Percentiles rank a stretch among this genome's conserved stretches.
Conservation (phyloP, 2,888 invertebrate species). For the Tipula helvola region DNA sequence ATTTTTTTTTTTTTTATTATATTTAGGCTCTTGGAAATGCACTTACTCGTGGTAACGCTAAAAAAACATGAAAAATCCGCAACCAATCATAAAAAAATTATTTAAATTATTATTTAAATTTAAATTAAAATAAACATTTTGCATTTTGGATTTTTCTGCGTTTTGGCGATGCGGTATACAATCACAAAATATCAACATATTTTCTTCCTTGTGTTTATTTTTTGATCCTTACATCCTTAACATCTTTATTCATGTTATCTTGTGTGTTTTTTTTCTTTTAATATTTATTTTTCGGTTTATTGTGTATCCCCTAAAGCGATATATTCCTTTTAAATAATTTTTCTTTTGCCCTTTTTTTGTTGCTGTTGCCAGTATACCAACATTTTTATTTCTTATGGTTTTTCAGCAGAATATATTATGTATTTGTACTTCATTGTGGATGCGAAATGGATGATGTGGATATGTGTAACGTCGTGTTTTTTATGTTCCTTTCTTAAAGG, state of each 20-base stretch:
- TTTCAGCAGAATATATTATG: background rate
- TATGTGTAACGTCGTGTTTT: background rate
- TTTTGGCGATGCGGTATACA: background rate
- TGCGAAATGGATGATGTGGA: background rate
- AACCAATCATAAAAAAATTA: background rate
- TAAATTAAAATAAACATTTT: background rate
- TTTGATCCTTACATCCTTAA: background rate
- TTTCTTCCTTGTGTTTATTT: background rate
- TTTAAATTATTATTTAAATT: conserved; percentile 4
- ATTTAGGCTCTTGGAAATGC: background rate
- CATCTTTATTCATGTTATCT: background rate
- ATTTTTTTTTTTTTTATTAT: background rate
- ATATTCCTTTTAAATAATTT: background rate
- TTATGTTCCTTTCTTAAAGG: background rate
- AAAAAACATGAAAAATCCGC: background rate
- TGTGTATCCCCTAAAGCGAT: background rate
- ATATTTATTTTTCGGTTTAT: background rate
- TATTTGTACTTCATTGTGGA: background rate
- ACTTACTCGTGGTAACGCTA: background rate
- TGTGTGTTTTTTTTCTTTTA: background rate
- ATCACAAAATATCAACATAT: background rate
- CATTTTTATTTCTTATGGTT: background rate
- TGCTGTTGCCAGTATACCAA: background rate
- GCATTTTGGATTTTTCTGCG: background rate
- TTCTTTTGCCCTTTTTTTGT: background rate